Evolutionary conservation across 1,140 invertebrate species (phyloP).

Genomic region (Paralvinella palmiformis): DNA sequence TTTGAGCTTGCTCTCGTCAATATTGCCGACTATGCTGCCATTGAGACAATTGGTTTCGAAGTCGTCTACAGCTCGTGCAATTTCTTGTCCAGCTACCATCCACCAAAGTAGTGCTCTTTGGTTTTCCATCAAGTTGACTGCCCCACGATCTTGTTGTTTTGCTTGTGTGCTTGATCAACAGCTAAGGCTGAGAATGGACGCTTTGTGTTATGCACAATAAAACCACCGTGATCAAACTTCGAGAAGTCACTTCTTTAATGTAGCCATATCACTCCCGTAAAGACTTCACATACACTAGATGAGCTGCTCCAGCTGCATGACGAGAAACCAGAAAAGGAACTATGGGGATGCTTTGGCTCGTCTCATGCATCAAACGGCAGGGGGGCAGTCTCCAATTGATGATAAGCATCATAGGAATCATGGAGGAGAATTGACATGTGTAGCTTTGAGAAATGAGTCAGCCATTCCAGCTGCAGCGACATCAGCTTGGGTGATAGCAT

Average conservation of each 20-base stretch:
- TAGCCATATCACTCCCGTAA: conserved; percentile 15
- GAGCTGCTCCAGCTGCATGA: neutral
- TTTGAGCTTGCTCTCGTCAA: neutral
- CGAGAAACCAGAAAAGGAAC: conserved; percentile 2
- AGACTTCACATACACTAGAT: conserved; percentile 6
- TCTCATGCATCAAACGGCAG: neutral
- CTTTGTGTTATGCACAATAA: conserved; percentile 17
- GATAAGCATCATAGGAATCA: neutral
- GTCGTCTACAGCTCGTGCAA: conserved; percentile 22
- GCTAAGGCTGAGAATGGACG: conserved; percentile 24
- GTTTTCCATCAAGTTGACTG: conserved; percentile 29
- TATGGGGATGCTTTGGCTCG: neutral
- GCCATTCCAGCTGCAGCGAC: neutral
- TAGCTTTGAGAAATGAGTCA: neutral
- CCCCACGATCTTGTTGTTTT: conserved; percentile 27
- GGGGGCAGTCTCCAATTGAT: neutral
- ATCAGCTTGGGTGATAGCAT: neutral
- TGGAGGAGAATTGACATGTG: neutral
- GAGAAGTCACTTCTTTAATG: neutral
- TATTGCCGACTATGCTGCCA: neutral
- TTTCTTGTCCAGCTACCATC: conserved; percentile 29
- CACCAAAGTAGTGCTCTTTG: conserved; percentile 26
- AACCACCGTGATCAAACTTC: conserved; percentile 16
- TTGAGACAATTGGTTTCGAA: conserved; percentile 17
- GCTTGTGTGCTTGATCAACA: conserved; percentile 31